Conservation (phyloP, 2,113 vertebrate genomes). For the Mixornis gularis region DNA sequence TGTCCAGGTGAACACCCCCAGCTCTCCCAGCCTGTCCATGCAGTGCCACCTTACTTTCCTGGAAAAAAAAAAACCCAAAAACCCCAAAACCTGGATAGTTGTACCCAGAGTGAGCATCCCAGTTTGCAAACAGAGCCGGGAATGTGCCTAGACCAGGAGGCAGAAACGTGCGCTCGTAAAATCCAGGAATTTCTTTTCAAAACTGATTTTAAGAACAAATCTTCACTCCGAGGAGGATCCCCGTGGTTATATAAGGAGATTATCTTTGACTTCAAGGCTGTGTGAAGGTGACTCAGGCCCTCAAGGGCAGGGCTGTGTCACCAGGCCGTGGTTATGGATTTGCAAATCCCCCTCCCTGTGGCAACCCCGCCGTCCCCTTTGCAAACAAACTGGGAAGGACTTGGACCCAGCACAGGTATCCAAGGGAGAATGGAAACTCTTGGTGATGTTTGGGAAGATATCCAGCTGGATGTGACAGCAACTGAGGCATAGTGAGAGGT, state of each 20-base stretch:
- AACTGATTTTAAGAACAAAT: neutral
- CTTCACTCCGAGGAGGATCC: neutral
- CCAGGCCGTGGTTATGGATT: neutral
- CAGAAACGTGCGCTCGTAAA: rapidly evolving
- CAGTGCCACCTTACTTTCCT: neutral
- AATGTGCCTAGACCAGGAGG: rapidly evolving
- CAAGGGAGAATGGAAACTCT: neutral
- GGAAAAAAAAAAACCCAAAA: neutral
- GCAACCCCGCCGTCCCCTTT: neutral
- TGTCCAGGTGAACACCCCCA: rapidly evolving
- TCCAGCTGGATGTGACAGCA: neutral
- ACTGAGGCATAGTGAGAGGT: rapidly evolving
- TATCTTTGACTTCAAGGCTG: neutral
- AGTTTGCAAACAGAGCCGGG: neutral
- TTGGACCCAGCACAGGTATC: neutral
- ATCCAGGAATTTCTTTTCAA: neutral
- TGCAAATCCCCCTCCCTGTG: neutral
- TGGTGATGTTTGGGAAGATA: neutral
- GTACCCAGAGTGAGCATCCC: neutral
- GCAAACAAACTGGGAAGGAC: neutral
- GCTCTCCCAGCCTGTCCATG: neutral
- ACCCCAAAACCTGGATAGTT: neutral
- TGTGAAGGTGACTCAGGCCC: neutral
- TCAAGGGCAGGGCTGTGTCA: neutral
- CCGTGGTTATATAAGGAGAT: neutral